phyloP scores from a whole-genome alignment of 2,113 vertebrate genomes.

The Chinchilla lanigera region DNA sequence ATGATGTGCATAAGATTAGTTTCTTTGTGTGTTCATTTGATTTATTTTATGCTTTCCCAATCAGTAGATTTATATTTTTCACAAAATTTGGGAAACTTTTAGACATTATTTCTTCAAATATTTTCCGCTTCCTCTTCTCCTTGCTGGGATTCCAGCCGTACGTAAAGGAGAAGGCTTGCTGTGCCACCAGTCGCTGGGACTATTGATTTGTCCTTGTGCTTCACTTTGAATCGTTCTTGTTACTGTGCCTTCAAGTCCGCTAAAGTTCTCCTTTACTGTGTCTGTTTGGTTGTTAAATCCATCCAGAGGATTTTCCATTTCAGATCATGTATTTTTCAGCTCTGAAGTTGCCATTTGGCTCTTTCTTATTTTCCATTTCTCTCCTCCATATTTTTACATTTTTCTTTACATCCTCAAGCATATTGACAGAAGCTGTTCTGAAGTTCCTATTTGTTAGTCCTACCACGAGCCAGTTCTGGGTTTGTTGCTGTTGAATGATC shows the following conservation, averaged over 20 bases:
- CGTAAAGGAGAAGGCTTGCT: background rate
- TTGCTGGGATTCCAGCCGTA: background rate
- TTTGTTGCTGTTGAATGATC: background rate
- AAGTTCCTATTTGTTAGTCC: background rate
- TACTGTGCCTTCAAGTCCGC: background rate
- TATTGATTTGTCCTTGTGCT: background rate
- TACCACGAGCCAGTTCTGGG: background rate
- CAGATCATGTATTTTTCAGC: background rate
- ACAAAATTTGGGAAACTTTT: background rate
- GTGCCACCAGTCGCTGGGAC: no score
- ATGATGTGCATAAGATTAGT: background rate
- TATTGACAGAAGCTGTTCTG: background rate
- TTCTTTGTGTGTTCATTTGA: background rate
- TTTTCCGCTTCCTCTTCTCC: background rate
- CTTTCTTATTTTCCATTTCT: background rate
- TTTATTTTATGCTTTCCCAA: background rate
- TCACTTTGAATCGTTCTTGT: background rate
- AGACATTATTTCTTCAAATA: background rate
- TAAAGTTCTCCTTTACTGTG: background rate
- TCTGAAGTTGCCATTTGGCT: background rate
- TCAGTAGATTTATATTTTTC: background rate
- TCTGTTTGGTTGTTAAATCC: background rate
- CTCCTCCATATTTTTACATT: background rate
- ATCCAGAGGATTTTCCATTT: background rate
- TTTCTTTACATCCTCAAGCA: background rate